Percentiles rank a stretch among this genome's conserved stretches.
phyloP scores from a whole-genome alignment of 2,888 invertebrate genomes.

The Rhaphigaster nebulosa region DNA sequence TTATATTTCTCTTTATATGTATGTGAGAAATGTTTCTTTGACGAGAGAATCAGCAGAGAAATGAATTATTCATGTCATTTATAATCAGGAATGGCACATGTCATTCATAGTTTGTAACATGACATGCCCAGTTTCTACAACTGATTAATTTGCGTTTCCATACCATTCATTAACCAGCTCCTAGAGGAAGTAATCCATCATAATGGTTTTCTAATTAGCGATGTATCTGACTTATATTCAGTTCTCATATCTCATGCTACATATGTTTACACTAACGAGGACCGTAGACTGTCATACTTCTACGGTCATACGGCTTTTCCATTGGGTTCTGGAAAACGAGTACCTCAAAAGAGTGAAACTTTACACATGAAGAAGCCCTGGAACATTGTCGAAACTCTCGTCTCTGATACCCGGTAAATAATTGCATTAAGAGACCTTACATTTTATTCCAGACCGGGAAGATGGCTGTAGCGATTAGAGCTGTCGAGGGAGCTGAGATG shows the following conservation, averaged over 20 bases:
- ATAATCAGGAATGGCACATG: neutral
- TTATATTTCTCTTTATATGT: too few relatives aligned
- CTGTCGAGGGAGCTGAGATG: neutral
- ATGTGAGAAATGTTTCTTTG: neutral
- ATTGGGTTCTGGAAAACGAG: neutral
- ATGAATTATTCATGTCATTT: neutral
- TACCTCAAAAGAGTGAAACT: neutral
- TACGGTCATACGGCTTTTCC: too few relatives aligned
- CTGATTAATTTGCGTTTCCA: neutral
- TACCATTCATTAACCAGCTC: neutral
- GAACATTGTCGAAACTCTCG: neutral
- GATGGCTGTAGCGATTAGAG: conserved; percentile 1
- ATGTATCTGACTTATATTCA: neutral
- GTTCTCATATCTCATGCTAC: neutral
- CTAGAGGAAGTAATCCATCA: neutral
- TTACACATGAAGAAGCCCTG: neutral
- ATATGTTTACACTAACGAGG: neutral
- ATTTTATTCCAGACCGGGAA: neutral
- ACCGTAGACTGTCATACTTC: neutral
- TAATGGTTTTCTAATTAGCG: neutral
- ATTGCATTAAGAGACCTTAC: neutral
- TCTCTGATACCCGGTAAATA: neutral
- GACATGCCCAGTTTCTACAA: neutral
- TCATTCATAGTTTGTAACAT: neutral
- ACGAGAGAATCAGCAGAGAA: neutral